These are phyloP conservation scores for Odocoileus virginianus DNA, from an alignment of 2,113 vertebrate species.

Conservation along the genomic window DNA sequence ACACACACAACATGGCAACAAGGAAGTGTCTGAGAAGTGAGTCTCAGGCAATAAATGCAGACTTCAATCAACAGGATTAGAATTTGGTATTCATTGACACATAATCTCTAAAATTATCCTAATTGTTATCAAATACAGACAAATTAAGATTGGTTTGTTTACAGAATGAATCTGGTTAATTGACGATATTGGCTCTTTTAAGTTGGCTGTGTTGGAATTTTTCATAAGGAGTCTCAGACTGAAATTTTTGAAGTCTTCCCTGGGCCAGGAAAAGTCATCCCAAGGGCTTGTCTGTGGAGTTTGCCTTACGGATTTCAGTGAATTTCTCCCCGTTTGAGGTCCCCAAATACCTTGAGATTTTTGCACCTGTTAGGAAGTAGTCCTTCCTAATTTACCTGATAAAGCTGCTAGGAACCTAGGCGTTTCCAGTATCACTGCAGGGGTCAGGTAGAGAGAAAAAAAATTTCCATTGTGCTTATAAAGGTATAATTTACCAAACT, in stretches of 20 bases:
- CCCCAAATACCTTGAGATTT: not conserved
- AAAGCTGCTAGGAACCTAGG: not conserved
- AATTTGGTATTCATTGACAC: not conserved
- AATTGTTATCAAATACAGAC: not conserved
- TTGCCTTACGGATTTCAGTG: not conserved
- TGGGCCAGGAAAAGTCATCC: not conserved
- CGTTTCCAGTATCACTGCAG: not conserved
- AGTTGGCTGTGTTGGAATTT: not conserved
- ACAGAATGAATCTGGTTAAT: not conserved
- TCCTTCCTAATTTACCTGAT: not conserved
- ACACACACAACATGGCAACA: not conserved
- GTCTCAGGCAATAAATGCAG: not conserved
- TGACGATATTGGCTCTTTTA: not conserved
- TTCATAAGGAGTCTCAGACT: not conserved
- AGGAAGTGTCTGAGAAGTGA: not conserved
- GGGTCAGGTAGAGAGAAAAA: not conserved
- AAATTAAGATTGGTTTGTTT: not conserved
- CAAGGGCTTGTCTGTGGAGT: not conserved
- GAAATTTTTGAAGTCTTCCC: not conserved
- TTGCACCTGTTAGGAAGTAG: not conserved
- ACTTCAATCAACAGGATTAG: not conserved
- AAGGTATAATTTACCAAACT: not conserved
- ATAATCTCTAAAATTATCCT: not conserved
- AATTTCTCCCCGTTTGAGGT: not conserved
- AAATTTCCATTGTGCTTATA: not conserved